Evolutionary conservation across 2,888 invertebrate species (phyloP), one percentile per base, ranked within the genome.

Genomic region (Meandrusa payeni): DNA sequence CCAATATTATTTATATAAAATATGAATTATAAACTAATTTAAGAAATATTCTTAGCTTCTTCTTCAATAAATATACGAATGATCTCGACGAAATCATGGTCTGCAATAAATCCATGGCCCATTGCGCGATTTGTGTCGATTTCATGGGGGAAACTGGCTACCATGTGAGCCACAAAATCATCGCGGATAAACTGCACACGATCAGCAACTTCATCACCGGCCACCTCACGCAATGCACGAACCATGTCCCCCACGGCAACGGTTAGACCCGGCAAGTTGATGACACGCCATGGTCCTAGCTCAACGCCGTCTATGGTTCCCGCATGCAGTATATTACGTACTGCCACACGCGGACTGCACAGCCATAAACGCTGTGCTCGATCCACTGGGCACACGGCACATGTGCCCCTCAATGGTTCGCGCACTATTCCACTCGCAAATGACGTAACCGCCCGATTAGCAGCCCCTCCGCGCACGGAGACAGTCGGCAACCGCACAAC

Each of bases 361-460:
- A 85, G 48, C 79, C 77, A 85, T 42, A 83, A 12, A 27, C 64
- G 57, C 46, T 64, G 68, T n/a, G 64, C 64, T 11, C 52, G 49
- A 6, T 55, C 52, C 26, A 85, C 83, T 0, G 85, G 85, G 26
- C 75, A 67, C 26, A 56, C 44, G 1, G 70, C 62, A 13, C 38
- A 43, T 13, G 54, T 45, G 1, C 81, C 79, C 2, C 64, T 60
- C 38, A 86, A 55, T 7, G 85, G 80, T 46, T 82, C 82, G 10
- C 86, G 69, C 22, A 86, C 59, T n/a, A 83, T 58, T 1, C 74
- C 79, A 54, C 82, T 82, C 1, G 75, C 86, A 44, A 75, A 86
- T 26, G 82, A 82, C n/a, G 86, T 80, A 23, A 83, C 71, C 0
- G 86, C 86, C 9, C 64, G 57, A 50, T 86, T 86, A 6, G 85